phyloP scores from a whole-genome alignment of 2,797 vertebrate species.

The Halcyon leucocephala region DNA sequence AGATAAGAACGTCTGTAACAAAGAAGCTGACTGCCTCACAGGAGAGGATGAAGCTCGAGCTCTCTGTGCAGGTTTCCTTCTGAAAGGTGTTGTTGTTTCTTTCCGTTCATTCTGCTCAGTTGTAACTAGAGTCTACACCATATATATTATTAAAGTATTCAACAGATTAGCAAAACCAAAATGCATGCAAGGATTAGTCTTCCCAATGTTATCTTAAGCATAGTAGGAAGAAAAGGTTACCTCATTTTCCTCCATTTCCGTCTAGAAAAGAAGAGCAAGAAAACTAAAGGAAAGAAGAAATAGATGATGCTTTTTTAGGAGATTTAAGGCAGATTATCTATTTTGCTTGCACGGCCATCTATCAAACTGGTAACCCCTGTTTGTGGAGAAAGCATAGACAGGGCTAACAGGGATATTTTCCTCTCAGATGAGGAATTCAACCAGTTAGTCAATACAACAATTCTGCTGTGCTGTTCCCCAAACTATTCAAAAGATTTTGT shows the following conservation, averaged over 20 bases:
- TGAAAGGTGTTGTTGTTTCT: neutral
- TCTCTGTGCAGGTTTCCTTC: slow-evolving; percentile 39
- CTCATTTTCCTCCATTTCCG: neutral
- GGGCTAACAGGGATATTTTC: neutral
- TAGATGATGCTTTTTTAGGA: neutral
- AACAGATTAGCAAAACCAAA: neutral
- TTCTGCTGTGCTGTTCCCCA: neutral
- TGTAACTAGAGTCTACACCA: neutral
- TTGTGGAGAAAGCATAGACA: neutral
- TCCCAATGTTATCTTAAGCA: neutral
- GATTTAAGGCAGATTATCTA: neutral
- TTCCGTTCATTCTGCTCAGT: neutral
- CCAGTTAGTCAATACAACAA: neutral
- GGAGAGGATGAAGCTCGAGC: slow-evolving; percentile 85
- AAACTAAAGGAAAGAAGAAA: neutral
- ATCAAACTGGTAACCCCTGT: neutral
- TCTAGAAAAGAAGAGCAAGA: neutral
- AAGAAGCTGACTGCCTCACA: slow-evolving; percentile 87
- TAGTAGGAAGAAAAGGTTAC: neutral
- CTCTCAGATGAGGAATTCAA: neutral
- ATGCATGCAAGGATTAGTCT: neutral
- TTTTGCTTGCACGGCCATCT: neutral
- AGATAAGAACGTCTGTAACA: slow-evolving; percentile 61
- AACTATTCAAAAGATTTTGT: neutral
- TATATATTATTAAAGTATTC: neutral